phyloP scores from a whole-genome alignment of 2,797 vertebrate species.

The Diplodus puntazzo region DNA sequence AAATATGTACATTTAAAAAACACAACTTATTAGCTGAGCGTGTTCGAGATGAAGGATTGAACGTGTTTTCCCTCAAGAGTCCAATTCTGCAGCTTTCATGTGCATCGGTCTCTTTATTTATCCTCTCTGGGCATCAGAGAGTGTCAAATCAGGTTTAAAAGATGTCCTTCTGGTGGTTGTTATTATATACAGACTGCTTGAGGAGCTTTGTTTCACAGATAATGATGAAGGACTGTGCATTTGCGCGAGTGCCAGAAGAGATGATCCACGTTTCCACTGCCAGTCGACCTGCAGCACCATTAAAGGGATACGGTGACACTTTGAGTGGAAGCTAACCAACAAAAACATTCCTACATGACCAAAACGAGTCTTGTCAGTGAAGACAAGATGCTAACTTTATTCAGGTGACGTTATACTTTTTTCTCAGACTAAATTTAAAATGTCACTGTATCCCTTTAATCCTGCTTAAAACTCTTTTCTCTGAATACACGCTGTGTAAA shows the following conservation, averaged over 20 bases:
- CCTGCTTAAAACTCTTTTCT: constrained; percentile 20
- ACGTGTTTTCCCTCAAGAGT: neutral
- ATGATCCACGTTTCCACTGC: constrained; percentile 69
- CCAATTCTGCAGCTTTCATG: constrained; percentile 6
- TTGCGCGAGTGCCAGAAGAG: constrained; percentile 41
- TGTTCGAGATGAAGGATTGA: neutral
- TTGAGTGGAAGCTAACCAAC: neutral
- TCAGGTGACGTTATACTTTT: constrained; percentile 10
- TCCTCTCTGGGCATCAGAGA: constrained; percentile 20
- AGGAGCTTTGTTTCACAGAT: constrained; percentile 13
- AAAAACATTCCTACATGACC: constrained; percentile 14
- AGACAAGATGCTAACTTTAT: neutral
- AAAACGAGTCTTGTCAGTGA: too few species aligned
- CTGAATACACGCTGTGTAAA: neutral
- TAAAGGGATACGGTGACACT: constrained; percentile 21
- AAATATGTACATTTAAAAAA: constrained; percentile 39
- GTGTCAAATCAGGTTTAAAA: constrained; percentile 27
- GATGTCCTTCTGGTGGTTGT: constrained; percentile 3
- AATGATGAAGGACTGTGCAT: constrained; percentile 7
- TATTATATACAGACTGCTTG: neutral
- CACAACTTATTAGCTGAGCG: neutral
- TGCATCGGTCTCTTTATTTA: constrained; percentile 1
- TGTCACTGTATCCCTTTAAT: constrained; percentile 30
- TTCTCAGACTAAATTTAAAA: constrained; percentile 12
- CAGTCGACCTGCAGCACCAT: constrained; percentile 52